Conservation (phyloP, 2,888 invertebrate genomes). For the Parapristionchus giblindavisi region DNA sequence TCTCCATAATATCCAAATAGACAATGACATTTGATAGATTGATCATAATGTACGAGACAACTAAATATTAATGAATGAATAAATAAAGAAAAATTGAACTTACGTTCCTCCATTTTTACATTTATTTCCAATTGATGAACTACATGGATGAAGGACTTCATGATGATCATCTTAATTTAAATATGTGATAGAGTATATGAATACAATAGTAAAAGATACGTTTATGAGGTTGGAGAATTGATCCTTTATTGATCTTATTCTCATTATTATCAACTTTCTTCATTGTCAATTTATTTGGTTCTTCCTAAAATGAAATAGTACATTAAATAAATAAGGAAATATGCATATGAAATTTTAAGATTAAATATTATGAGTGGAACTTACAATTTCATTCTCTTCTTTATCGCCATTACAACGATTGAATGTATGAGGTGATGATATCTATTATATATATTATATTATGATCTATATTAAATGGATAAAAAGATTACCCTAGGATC, state of each 20-base stretch:
- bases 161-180: background rate
- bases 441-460: background rate
- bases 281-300: no score
- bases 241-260: no score
- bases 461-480: background rate
- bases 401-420: conserved; percentile 12
- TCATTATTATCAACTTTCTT: no score
- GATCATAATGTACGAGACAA: background rate
- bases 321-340: background rate
- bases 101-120: conserved; percentile 34
- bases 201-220: conserved; percentile 1
- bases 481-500: conserved; percentile 45
- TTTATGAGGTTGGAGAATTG: background rate
- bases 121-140: background rate
- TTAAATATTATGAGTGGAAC: no score
- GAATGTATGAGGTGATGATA: conserved; percentile 5
- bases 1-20: conserved; percentile 16
- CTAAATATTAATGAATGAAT: background rate
- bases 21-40: conserved; percentile 11
- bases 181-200: background rate
- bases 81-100: background rate
- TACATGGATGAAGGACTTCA: conserved; percentile 12
- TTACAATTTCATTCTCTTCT: background rate
- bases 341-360: no score
- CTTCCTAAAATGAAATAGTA: background rate